Base-by-base conservation (phyloP, 2,888 invertebrate genomes). In the Busseola fusca region DNA sequence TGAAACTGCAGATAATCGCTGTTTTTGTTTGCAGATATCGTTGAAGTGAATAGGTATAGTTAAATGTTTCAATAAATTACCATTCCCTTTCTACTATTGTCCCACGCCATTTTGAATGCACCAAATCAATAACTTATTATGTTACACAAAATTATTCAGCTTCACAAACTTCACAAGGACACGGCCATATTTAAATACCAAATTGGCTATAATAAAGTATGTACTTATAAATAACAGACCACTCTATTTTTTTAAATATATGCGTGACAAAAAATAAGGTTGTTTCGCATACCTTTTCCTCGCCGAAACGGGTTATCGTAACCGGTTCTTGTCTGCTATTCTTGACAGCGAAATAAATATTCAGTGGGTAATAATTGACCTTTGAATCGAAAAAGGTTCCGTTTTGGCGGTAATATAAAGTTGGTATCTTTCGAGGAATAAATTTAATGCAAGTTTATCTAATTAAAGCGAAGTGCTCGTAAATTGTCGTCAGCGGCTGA, bases 281-380 rank as follows among this genome's bases (percentile, higher is more conserved):
- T 92, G 85, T 90, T 90, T 91, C 87, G 86, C 89, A 87, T 90
- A 87, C 89, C 90, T 91, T 91, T 91, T 91, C 90, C 88, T 88
- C 80, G 82, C 86, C 81, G 78, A 90, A 93, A 93, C 93, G 80
- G 89, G 93, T 92, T 92, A 78, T 79, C 63, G 67, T 75, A 89
- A 91, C 92, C 91, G 91, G 92, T 91, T 86, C 77, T 74, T 85
- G 85, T 84, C 86, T 87, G 87, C 88, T 88, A 89, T 91, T 91
- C 89, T 90, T 88, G 87, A 87, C 88, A 86, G 86, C 88, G 79
- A 89, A 88, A 89, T 92, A 91, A 92, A 93, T 93, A 92, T 92
- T 91, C 89, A 88, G 85, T 86, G 82, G 86, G 86, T 90, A 91
- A 91, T 90, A 90, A 91, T 91, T 91, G 91, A 91, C 91, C 91